Conservation (phyloP, 2,888 invertebrate species). For the Agapostemon virescens region DNA sequence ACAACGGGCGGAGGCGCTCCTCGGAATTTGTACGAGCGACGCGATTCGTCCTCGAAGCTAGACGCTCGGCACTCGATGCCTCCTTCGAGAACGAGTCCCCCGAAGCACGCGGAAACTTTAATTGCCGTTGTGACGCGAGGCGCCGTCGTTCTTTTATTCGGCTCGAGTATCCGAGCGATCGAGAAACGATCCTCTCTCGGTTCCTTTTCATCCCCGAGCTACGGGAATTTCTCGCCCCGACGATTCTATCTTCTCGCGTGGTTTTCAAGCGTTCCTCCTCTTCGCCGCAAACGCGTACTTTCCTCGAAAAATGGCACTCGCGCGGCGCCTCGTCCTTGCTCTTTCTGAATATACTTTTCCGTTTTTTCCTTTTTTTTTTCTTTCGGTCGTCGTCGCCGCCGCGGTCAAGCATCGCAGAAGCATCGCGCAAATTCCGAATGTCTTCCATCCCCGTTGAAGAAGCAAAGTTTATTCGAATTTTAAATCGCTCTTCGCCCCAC, state of each 20-base stretch:
- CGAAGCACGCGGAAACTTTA: slow-evolving; percentile 36
- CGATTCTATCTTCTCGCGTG: slow-evolving; percentile 6
- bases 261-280: not conserved
- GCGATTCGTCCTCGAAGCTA: not conserved
- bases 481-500: not conserved
- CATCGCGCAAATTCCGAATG: not conserved
- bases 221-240: slow-evolving; percentile 24
- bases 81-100: not conserved
- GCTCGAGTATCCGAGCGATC: slow-evolving; percentile 24
- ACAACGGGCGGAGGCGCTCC: not conserved
- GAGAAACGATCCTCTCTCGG: slow-evolving; percentile 14
- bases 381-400: too few species aligned
- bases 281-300: not conserved
- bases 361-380: too few species aligned
- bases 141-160: slow-evolving; percentile 17
- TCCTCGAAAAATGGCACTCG: not conserved
- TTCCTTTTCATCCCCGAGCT: slow-evolving; percentile 31
- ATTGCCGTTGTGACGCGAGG: slow-evolving; percentile 29
- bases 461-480: not conserved
- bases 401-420: too few species aligned
- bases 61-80: not conserved
- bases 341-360: too few species aligned
- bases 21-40: not conserved
- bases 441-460: not conserved
- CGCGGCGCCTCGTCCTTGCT: too few species aligned